These are phyloP conservation scores for Perizoma affinitatum DNA, from an alignment of 2,888 invertebrate species.

Conservation along the genomic window DNA sequence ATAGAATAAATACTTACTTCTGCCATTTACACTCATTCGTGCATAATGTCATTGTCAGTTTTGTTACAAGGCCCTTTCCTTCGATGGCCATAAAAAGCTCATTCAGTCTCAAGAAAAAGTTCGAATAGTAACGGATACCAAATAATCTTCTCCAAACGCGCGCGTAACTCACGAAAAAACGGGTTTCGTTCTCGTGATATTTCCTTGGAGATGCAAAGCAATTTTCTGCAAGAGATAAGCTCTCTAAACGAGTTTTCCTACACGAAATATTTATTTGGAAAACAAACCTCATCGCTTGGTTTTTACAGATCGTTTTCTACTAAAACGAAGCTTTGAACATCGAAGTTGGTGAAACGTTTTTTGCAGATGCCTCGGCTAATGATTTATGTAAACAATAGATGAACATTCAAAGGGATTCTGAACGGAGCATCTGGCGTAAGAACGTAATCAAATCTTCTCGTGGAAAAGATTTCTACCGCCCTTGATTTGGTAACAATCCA, in stretches of 20 bases:
- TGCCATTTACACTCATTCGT: too few relatives aligned
- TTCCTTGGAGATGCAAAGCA: slow-evolving; percentile 80
- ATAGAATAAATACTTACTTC: too few relatives aligned
- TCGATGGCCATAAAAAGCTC: slow-evolving; percentile 30
- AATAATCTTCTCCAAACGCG: slow-evolving; percentile 55
- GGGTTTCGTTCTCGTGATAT: slow-evolving; percentile 68
- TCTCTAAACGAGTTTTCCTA: slow-evolving; percentile 67
- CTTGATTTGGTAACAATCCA: slow-evolving; percentile 10
- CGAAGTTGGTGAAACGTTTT: slow-evolving; percentile 36
- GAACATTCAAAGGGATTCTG: slow-evolving; percentile 47
- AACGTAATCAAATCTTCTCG: slow-evolving; percentile 52
- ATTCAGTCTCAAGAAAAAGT: slow-evolving; percentile 27
- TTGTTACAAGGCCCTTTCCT: slow-evolving; percentile 17
- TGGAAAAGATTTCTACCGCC: slow-evolving; percentile 21
- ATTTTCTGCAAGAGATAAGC: slow-evolving; percentile 79
- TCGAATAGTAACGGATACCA: slow-evolving; percentile 31
- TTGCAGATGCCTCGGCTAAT: slow-evolving; percentile 39
- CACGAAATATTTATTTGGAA: slow-evolving; percentile 61
- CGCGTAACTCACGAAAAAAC: slow-evolving; percentile 65
- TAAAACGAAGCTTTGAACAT: slow-evolving; percentile 34
- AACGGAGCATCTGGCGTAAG: slow-evolving; percentile 56
- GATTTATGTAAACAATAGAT: slow-evolving; percentile 45
- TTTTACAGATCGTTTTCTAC: slow-evolving; percentile 41
- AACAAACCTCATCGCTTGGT: slow-evolving; percentile 47
- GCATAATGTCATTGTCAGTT: not conserved